These are phyloP conservation scores for Zaprionus davidi DNA, from an alignment of 1,140 invertebrate genomes.

Conservation along the genomic window DNA sequence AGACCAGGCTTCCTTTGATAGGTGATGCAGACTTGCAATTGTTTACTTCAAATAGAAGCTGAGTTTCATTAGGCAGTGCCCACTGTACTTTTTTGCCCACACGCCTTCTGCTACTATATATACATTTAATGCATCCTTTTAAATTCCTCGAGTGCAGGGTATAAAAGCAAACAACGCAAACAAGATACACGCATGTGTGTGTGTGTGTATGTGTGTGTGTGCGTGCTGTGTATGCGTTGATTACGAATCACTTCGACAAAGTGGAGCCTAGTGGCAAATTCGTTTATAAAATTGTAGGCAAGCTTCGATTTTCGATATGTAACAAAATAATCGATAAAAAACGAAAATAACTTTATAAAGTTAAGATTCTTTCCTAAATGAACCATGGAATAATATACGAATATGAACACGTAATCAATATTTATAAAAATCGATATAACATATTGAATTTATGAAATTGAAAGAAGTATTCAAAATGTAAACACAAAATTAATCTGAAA, in stretches of 20 bases:
- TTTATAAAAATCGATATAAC: background rate
- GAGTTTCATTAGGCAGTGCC: background rate
- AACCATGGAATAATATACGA: too few species aligned
- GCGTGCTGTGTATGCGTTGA: slow-evolving; percentile 6
- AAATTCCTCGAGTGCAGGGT: slow-evolving; percentile 28
- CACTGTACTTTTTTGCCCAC: background rate
- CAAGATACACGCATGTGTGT: slow-evolving; percentile 1
- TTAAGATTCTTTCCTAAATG: background rate
- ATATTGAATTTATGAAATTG: background rate
- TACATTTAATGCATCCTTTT: slow-evolving; percentile 8
- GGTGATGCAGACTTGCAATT: too few species aligned
- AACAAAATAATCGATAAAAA: background rate
- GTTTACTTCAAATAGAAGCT: background rate
- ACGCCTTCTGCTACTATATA: background rate
- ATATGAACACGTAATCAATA: background rate
- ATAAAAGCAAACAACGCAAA: slow-evolving; percentile 26
- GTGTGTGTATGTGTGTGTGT: slow-evolving; percentile 10
- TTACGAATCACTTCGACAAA: slow-evolving; percentile 6
- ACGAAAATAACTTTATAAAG: background rate
- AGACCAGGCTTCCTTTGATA: too few species aligned
- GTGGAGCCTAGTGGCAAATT: slow-evolving; percentile 11
- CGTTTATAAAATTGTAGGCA: background rate
- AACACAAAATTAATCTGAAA: background rate
- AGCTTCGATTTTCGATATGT: background rate
- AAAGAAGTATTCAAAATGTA: background rate